Evolutionary conservation across 2,797 vertebrate genomes (phyloP).

Genomic region (Fistularia commersonii): DNA sequence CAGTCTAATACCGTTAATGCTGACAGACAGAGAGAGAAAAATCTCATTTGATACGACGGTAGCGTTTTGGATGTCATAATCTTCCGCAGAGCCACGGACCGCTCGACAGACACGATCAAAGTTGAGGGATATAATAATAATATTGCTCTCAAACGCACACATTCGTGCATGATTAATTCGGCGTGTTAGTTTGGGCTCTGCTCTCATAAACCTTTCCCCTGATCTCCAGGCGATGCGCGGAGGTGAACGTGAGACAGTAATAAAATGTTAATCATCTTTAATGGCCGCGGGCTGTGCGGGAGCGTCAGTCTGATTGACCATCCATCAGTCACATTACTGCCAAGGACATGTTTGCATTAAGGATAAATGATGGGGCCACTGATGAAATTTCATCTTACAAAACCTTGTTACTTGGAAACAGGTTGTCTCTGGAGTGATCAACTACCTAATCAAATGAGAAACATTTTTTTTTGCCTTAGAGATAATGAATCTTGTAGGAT

Average conservation of each 20-base stretch:
- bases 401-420: conserved; percentile 37
- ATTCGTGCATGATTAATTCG: conserved; percentile 30
- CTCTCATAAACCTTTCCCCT: conserved; percentile 47
- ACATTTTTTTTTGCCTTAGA: not conserved
- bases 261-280: conserved; percentile 67
- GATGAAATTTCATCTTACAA: conserved; percentile 51
- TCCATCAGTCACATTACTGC: conserved; percentile 50
- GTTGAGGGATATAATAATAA: conserved; percentile 11
- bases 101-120: conserved; percentile 8
- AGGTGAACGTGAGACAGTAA: conserved; percentile 55
- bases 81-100: conserved; percentile 16
- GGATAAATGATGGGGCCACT: conserved; percentile 46
- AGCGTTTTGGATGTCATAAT: conserved; percentile 22
- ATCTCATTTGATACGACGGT: conserved; percentile 18
- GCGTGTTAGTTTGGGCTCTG: conserved; percentile 49
- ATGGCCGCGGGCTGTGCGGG: conserved; percentile 43
- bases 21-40: conserved; percentile 21
- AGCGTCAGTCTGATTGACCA: conserved; percentile 36
- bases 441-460: conserved; percentile 30
- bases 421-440: conserved; percentile 21
- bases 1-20: conserved; percentile 1
- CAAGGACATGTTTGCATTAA: conserved; percentile 46
- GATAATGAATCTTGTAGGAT: conserved; percentile 17
- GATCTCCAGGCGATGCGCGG: conserved; percentile 37
- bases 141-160: conserved; percentile 7